Conservation (phyloP, 2,888 invertebrate species). For the Endomychus coccineus region DNA sequence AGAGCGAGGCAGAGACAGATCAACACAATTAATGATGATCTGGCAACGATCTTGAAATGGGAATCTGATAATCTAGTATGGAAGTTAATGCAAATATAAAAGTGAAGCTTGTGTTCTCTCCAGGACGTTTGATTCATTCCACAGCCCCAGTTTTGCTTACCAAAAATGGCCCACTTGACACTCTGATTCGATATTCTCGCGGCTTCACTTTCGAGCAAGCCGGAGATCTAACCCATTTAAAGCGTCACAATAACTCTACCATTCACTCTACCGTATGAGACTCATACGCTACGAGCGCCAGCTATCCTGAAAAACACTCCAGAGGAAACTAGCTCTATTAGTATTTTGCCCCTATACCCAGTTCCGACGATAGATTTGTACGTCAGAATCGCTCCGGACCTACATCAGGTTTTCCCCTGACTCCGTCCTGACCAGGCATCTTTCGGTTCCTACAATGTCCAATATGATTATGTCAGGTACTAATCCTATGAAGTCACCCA, state of each 20-base stretch:
- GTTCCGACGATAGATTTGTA: slow-evolving; percentile 73
- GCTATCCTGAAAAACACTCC: slow-evolving; percentile 72
- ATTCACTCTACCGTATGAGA: slow-evolving; percentile 67
- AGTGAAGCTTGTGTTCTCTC: too few species aligned
- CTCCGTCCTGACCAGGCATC: slow-evolving; percentile 65
- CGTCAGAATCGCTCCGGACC: slow-evolving; percentile 68
- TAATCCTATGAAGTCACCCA: too few species aligned
- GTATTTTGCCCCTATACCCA: slow-evolving; percentile 66
- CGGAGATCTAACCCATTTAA: slow-evolving; percentile 64
- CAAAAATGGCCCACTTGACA: slow-evolving; percentile 66
- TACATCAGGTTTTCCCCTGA: slow-evolving; percentile 64
- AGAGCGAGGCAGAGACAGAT: too few species aligned
- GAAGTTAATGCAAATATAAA: too few species aligned
- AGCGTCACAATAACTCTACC: slow-evolving; percentile 75
- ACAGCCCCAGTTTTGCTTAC: slow-evolving; percentile 75
- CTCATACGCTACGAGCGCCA: slow-evolving; percentile 47
- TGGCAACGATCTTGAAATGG: too few species aligned
- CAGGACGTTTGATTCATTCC: slow-evolving; percentile 69
- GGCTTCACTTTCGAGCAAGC: slow-evolving; percentile 53
- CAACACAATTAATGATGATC: too few species aligned
- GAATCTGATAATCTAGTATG: too few species aligned
- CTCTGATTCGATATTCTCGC: slow-evolving; percentile 47
- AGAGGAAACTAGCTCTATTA: slow-evolving; percentile 71
- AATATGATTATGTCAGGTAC: too few species aligned
- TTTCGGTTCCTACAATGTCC: slow-evolving; percentile 64